Percentiles rank a stretch among this genome's conserved stretches.
Evolutionary conservation across 2,113 vertebrate species (phyloP).

Genomic region (Phaethon lepturus): DNA sequence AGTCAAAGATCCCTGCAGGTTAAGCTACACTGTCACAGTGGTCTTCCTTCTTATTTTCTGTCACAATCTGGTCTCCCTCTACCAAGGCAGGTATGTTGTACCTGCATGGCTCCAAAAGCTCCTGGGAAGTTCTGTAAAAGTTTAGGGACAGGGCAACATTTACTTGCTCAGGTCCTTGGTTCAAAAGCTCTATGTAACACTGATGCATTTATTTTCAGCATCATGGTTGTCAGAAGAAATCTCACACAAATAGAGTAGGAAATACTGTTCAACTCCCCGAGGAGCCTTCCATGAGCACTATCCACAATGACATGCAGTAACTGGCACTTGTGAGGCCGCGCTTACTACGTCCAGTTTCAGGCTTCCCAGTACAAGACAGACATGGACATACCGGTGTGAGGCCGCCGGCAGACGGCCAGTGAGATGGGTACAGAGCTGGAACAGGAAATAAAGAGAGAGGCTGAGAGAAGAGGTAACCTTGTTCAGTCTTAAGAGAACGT

Average conservation of each 20-base stretch:
- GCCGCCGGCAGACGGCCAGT: rapidly evolving
- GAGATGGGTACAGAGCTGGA: not conserved
- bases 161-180: no score
- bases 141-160: not conserved
- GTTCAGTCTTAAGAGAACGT: no score
- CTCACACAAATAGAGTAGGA: not conserved
- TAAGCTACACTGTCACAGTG: not conserved
- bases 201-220: not conserved
- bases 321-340: not conserved
- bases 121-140: not conserved
- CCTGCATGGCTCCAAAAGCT: not conserved
- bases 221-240: not conserved
- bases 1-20: not conserved
- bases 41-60: not conserved
- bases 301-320: not conserved
- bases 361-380: not conserved
- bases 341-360: not conserved
- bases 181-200: not conserved
- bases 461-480: not conserved
- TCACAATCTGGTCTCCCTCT: not conserved
- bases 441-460: not conserved
- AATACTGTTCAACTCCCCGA: not conserved
- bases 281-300: not conserved
- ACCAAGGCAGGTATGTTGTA: not conserved
- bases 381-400: not conserved